Evolutionary conservation across 1,140 invertebrate species (phyloP).

Genomic region (Dinoponera quadriceps): DNA sequence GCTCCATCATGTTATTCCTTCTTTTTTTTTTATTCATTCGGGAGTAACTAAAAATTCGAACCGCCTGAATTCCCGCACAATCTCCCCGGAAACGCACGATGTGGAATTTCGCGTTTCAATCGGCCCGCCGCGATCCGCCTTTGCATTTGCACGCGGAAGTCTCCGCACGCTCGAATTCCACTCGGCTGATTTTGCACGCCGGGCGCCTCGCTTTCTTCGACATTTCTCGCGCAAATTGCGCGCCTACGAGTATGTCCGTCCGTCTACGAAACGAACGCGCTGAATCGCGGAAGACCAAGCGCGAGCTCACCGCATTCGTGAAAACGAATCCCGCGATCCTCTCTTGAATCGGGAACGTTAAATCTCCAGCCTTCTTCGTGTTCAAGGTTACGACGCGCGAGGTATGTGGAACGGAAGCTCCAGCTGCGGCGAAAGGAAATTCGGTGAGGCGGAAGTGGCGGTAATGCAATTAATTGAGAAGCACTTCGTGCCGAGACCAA

Average conservation of each 20-base stretch:
- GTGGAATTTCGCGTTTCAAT: conserved; percentile 24
- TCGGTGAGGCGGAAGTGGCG: conserved; percentile 34
- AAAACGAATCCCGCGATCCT: background rate
- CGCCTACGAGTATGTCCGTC: conserved; percentile 22
- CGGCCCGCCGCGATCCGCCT: background rate
- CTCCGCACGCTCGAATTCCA: conserved; percentile 5
- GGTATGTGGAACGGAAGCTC: conserved; percentile 25
- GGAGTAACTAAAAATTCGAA: background rate
- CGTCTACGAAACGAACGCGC: background rate
- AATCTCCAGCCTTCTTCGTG: background rate
- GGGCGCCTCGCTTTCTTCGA: conserved; percentile 1
- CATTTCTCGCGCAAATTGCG: conserved; percentile 41
- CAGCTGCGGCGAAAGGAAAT: conserved; percentile 22
- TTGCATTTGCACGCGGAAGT: conserved; percentile 14
- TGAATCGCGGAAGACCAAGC: background rate
- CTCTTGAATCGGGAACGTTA: background rate
- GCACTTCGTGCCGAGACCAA: conserved; percentile 54
- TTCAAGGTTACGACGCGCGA: conserved; percentile 34
- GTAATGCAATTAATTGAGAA: conserved; percentile 62
- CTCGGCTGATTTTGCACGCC: conserved; percentile 29
- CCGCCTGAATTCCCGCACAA: conserved; percentile 3
- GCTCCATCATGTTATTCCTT: background rate
- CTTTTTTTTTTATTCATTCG: too few species aligned
- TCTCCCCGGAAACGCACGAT: background rate
- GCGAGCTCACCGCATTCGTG: background rate